phyloP scores from a whole-genome alignment of 2,888 invertebrate species.

The Cataglyphis cursor region DNA sequence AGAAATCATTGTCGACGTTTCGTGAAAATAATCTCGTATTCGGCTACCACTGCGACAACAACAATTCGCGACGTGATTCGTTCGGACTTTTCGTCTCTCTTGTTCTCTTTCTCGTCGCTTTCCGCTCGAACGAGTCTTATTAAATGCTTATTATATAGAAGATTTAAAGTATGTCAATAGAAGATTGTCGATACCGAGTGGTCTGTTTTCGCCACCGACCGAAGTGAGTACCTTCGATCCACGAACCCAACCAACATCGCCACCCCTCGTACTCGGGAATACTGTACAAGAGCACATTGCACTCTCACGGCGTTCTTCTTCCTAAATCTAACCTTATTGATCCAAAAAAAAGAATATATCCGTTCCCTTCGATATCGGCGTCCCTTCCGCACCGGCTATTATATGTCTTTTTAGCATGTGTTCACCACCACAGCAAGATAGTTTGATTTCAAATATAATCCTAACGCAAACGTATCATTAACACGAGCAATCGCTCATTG shows the following conservation, averaged over 20 bases:
- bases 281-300: slow-evolving; percentile 30
- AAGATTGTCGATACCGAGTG: slow-evolving; percentile 84
- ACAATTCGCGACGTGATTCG: slow-evolving; percentile 65
- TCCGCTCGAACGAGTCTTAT: slow-evolving; percentile 63
- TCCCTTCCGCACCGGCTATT: slow-evolving; percentile 23
- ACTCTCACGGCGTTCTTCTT: slow-evolving; percentile 28
- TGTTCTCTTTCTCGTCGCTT: slow-evolving; percentile 44
- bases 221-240: slow-evolving; percentile 71
- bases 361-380: slow-evolving; percentile 52
- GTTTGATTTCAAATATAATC: slow-evolving; percentile 45
- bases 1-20: not conserved
- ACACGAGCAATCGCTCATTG: slow-evolving; percentile 13
- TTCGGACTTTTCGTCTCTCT: slow-evolving; percentile 28
- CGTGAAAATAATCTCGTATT: slow-evolving; percentile 23
- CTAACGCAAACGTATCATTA: slow-evolving; percentile 44
- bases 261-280: slow-evolving; percentile 40
- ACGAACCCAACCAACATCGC: slow-evolving; percentile 74
- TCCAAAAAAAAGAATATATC: slow-evolving; percentile 35
- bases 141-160: slow-evolving; percentile 73
- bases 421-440: slow-evolving; percentile 39
- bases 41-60: slow-evolving; percentile 68
- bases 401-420: slow-evolving; percentile 6
- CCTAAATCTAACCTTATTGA: slow-evolving; percentile 33
- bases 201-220: slow-evolving; percentile 72
- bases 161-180: slow-evolving; percentile 79